Base-by-base conservation (phyloP, 1,140 invertebrate genomes). In the Hyles euphorbiae region DNA sequence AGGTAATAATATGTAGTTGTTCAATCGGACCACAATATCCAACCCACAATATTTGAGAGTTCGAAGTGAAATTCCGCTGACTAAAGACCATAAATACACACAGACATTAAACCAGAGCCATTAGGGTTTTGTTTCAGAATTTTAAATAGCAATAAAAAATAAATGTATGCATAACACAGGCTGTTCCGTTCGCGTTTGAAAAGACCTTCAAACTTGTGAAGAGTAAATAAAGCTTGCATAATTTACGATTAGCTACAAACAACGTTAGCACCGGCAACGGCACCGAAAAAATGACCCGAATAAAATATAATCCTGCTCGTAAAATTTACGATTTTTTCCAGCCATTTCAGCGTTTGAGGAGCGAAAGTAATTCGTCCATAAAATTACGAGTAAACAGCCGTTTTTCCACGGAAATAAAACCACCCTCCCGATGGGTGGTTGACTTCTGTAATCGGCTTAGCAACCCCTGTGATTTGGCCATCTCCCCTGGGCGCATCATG, bases 361-460 rank as follows among this genome's bases (percentile, higher is more conserved):
- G 75, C 76, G 78, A 83, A 81, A 87, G 76, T 82, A 84, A 83
- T 82, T 84, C 72, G 74, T 67, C 69, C 76, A 83, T 81, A 83
- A 87, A 83, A 83, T 87, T 81, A 83, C 82, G 74, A 76, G 76
- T 79, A 85, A 84, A 84, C 82, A 86, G 81, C 73, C 81, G 75
- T 87, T 87, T 87, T 84, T 83, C 75, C 71, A 72, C 64, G 71
- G 78, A 77, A 81, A 84, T 87, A 84, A 85, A 86, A 74, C 73
- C 78, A 58, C 74, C 76, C 82, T 48, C 65, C 61, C 48, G 47
- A 54, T 60, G 67, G 71, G 71, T 58, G 70, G 72, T 79, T 85
- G 81, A 82, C 80, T 85, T 72, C 74, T 78, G 76, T 88, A 86
- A 85, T 85, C 85, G 79, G 85, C 79, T 86, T 87, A 84, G 55